Conservation (phyloP, 1,140 invertebrate species). For the Vanessa atalanta region DNA sequence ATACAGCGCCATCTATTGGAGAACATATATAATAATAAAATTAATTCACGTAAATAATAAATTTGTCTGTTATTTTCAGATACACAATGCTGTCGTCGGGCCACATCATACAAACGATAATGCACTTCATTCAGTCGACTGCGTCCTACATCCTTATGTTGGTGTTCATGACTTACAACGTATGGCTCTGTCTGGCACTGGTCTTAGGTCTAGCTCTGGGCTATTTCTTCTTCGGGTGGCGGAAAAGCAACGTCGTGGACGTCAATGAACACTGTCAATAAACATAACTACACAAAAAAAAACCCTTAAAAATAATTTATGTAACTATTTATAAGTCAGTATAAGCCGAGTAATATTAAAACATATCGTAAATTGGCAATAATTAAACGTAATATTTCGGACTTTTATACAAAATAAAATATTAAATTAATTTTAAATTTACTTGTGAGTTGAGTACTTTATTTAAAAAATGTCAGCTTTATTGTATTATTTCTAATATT, state of each 20-base stretch:
- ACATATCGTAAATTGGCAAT: conserved; percentile 2
- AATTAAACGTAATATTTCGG: neutral
- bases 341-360: neutral
- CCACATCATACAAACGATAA: conserved; percentile 92
- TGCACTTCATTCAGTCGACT: conserved; percentile 95
- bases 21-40: neutral
- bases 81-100: conserved; percentile 89
- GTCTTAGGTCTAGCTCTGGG: conserved; percentile 93
- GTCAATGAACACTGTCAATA: conserved; percentile 92
- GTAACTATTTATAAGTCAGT: neutral
- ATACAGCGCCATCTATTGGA: neutral
- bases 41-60: too few species aligned
- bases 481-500: neutral
- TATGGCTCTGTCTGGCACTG: conserved; percentile 95
- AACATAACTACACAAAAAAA: too few species aligned
- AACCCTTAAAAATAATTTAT: neutral
- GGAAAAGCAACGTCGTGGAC: conserved; percentile 93
- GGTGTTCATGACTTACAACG: conserved; percentile 99
- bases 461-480: neutral
- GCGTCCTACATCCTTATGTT: conserved; percentile 97
- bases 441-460: neutral
- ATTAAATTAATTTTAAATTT: neutral
- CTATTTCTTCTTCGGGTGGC: conserved; percentile 97
- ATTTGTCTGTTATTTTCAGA: conserved; percentile 73
- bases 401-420: neutral